phyloP scores from a whole-genome alignment of 2,113 vertebrate species.

The Neolamprologus sp. region DNA sequence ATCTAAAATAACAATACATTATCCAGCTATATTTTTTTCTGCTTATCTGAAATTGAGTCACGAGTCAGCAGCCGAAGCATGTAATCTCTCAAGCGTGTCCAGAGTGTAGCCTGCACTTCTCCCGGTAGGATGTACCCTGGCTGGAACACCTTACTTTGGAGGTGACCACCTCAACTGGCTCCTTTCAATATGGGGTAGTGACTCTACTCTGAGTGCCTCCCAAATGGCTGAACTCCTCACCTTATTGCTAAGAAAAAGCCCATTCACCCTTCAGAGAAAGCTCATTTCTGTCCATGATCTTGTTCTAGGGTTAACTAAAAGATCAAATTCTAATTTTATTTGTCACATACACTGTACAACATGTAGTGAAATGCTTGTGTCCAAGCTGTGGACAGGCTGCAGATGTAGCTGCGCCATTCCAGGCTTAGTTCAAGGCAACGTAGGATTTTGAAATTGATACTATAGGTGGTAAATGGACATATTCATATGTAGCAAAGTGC shows the following conservation, averaged over 20 bases:
- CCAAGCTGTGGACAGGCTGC: not conserved
- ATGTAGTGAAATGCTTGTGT: not conserved
- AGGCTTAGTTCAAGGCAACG: not conserved
- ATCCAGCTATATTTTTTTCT: not conserved
- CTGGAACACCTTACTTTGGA: not conserved
- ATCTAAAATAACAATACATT: not conserved
- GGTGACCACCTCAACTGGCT: not conserved
- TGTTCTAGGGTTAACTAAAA: not conserved
- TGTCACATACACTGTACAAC: not conserved
- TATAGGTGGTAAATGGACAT: not conserved
- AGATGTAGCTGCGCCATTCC: not conserved
- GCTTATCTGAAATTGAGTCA: not conserved
- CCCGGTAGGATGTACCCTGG: not conserved
- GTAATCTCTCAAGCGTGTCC: not conserved
- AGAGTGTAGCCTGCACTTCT: not conserved
- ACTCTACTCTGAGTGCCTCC: not conserved
- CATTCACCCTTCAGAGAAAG: not conserved
- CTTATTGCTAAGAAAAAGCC: not conserved
- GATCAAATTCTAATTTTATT: not conserved
- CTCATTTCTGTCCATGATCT: not conserved
- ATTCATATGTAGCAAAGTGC: not conserved
- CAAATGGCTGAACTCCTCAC: not conserved
- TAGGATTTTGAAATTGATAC: not conserved
- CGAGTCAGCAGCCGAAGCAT: not conserved
- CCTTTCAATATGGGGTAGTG: not conserved